phyloP scores from a whole-genome alignment of 92 coral and sea anemone species.

The Metridium senile region DNA sequence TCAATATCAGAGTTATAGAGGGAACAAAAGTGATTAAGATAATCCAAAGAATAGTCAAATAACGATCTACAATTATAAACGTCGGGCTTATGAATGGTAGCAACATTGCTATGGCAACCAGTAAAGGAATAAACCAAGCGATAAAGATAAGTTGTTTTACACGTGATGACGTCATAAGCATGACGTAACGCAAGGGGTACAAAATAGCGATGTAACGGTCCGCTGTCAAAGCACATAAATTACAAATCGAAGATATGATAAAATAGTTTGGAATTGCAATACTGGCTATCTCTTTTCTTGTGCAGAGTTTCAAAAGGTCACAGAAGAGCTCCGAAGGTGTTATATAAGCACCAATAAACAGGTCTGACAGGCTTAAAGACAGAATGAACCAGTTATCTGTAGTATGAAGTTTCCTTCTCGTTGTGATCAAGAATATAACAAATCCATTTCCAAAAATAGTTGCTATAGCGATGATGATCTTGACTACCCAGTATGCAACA shows the following conservation, averaged over 20 bases:
- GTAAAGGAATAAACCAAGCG: slow-evolving; percentile 22
- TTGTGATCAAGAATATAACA: slow-evolving; percentile 13
- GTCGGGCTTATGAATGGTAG: not conserved
- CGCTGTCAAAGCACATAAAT: slow-evolving; percentile 16
- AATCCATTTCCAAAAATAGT: slow-evolving; percentile 25
- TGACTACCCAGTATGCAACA: slow-evolving; percentile 23
- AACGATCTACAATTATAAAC: not conserved
- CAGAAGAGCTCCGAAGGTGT: slow-evolving; percentile 34
- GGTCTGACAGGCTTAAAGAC: slow-evolving; percentile 35
- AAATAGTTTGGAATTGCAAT: not conserved
- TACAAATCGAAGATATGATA: slow-evolving; percentile 17
- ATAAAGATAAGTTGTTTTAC: slow-evolving; percentile 18
- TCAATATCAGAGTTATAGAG: not conserved
- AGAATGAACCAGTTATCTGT: slow-evolving; percentile 40
- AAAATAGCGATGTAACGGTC: slow-evolving; percentile 32
- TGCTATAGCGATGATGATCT: slow-evolving; percentile 18
- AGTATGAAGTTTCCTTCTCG: slow-evolving; percentile 20
- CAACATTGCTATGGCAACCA: slow-evolving; percentile 5
- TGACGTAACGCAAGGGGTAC: slow-evolving; percentile 22
- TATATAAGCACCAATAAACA: slow-evolving; percentile 22
- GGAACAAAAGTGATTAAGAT: slow-evolving; percentile 15
- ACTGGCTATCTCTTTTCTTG: not conserved
- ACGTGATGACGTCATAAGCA: slow-evolving; percentile 25
- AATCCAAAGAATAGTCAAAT: slow-evolving; percentile 5
- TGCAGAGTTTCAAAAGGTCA: slow-evolving; percentile 2